These are phyloP conservation scores for Lithophane semibrunnea DNA, from an alignment of 2,888 invertebrate species.

Conservation along the genomic window DNA sequence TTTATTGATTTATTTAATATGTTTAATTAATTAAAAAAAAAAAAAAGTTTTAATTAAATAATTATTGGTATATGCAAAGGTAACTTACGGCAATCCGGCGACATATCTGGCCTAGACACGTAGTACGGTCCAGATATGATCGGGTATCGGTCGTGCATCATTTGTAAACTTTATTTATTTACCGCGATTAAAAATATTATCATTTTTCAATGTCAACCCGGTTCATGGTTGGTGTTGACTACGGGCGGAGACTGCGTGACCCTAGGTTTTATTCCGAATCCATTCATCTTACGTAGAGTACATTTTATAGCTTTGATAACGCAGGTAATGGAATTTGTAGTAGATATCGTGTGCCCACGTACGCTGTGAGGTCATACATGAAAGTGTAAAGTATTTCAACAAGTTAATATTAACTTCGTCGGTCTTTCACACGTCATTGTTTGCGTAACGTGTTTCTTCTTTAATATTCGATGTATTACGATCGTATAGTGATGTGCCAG, in stretches of 20 bases:
- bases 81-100: slow-evolving; percentile 78
- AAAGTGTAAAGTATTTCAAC: slow-evolving; percentile 46
- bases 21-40: background rate
- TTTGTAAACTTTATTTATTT: slow-evolving; percentile 46
- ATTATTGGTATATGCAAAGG: background rate
- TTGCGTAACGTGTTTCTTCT: slow-evolving; percentile 35
- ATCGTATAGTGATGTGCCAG: slow-evolving; percentile 25
- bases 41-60: too few relatives aligned
- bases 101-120: slow-evolving; percentile 71
- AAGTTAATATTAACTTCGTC: slow-evolving; percentile 36
- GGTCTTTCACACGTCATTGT: slow-evolving; percentile 52
- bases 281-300: slow-evolving; percentile 73
- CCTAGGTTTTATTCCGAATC: slow-evolving; percentile 78
- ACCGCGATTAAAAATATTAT: slow-evolving; percentile 35
- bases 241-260: slow-evolving; percentile 67
- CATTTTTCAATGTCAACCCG: slow-evolving; percentile 74
- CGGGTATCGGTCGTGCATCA: slow-evolving; percentile 72
- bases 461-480: slow-evolving; percentile 8
- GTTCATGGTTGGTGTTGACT: slow-evolving; percentile 71
- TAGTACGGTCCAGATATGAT: slow-evolving; percentile 75
- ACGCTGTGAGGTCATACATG: slow-evolving; percentile 46
- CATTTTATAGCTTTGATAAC: slow-evolving; percentile 74
- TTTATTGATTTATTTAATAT: background rate
- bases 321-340: slow-evolving; percentile 60
- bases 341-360: slow-evolving; percentile 47